Evolutionary conservation across 2,888 invertebrate species (phyloP), one percentile per base, ranked within the genome.

Genomic region (Netelia inedita): DNA sequence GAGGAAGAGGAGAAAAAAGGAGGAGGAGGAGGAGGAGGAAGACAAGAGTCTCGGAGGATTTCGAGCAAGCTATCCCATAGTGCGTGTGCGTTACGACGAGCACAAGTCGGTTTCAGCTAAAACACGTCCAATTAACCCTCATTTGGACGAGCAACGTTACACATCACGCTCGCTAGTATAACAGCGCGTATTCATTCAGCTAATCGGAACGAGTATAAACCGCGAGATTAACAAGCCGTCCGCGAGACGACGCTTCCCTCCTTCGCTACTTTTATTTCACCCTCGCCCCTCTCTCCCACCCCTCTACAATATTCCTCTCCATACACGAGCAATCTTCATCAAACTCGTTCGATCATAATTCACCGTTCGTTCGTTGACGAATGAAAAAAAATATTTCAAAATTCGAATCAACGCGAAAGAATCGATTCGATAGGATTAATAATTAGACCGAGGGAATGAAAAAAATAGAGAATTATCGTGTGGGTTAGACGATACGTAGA

Each of bases 101-200:
- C 74, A 66, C 28, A 65, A 87, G 88, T 83, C 85, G 88, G 89
- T 90, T 91, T 90, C 90, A 88, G 85, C 89, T 89, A 89, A 91
- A 91, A 90, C 90, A 89, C 90, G 88, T 89, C 89, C 91, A 91
- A 91, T 91, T 91, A 91, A 91, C 88, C 88, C 89, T 91, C 91
- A 91, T 91, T 91, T 91, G 89, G 88, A 85, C 88, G 87, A 86
- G 87, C 88, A 88, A 89, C 89, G 88, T 91, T 91, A 89, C 86
- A 87, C 87, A 82, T 88, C 87, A 86, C 83, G 74, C 88, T 87
- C 86, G 57, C 28, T 72, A 71, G 66, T 63, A 69, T 63, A 69
- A 88, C 87, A 86, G 90, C 90, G 91, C 91, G 90, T 88, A 90
- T 90, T 91, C 90, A 90, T 91, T 91, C 87, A 85, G 87, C 88